Conservation (phyloP, 64 coral and sea anemone species). For the Montipora capricornis region DNA sequence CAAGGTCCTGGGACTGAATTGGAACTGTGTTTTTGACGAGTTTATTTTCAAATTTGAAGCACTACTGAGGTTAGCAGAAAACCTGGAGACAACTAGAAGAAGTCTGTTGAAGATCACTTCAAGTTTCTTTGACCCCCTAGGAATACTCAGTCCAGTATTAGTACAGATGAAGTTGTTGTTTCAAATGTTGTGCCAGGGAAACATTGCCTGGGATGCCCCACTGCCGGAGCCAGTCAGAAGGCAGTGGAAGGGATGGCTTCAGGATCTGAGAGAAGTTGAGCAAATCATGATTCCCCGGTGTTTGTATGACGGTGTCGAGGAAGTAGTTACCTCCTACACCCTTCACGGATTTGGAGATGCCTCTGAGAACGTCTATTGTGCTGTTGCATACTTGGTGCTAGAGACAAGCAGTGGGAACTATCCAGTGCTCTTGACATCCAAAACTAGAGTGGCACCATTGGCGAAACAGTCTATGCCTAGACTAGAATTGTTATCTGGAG, state of each 20-base stretch:
- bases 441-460: background rate
- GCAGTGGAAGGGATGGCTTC: slow-evolving; percentile 28
- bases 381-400: slow-evolving; percentile 59
- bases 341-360: slow-evolving; percentile 56
- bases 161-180: slow-evolving; percentile 53
- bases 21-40: slow-evolving; percentile 30
- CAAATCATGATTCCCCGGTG: slow-evolving; percentile 52
- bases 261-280: slow-evolving; percentile 37
- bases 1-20: slow-evolving; percentile 45
- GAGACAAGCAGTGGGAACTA: slow-evolving; percentile 2
- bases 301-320: slow-evolving; percentile 7
- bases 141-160: slow-evolving; percentile 39
- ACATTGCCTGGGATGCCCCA: slow-evolving; percentile 16
- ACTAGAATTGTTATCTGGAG: too few relatives aligned
- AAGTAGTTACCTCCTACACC: slow-evolving; percentile 5
- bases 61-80: background rate
- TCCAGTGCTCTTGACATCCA: background rate
- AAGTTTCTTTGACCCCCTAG: slow-evolving; percentile 57
- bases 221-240: slow-evolving; percentile 18
- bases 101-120: slow-evolving; percentile 47
- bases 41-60: slow-evolving; percentile 62
- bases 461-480: too few relatives aligned
- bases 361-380: slow-evolving; percentile 16
- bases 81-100: slow-evolving; percentile 30
- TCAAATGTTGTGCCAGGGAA: slow-evolving; percentile 15